Evolutionary conservation across 1,140 invertebrate genomes (phyloP).

Genomic region (Drosophila varians): DNA sequence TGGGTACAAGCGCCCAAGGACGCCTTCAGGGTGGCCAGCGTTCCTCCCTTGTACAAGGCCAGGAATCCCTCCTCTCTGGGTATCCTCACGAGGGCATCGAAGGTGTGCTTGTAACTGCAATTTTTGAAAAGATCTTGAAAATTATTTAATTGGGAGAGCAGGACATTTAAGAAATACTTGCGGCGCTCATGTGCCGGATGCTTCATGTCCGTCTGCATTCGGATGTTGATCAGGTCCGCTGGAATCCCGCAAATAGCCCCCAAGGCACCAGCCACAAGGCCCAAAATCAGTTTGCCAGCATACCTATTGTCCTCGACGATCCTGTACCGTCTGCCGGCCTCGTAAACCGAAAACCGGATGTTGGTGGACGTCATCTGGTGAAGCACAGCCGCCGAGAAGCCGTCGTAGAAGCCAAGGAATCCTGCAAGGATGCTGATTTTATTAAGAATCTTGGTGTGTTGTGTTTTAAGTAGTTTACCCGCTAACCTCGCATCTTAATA

Average conservation of each 20-base stretch:
- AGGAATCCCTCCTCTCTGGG: constrained; percentile 91
- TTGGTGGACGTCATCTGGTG: constrained; percentile 98
- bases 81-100: constrained; percentile 95
- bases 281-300: constrained; percentile 89
- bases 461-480: neutral
- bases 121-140: too few relatives aligned
- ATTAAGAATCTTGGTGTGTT: neutral
- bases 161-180: constrained; percentile 11
- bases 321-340: constrained; percentile 89
- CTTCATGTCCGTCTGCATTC: constrained; percentile 99
- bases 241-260: constrained; percentile 89
- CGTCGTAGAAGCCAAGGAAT: constrained; percentile 96
- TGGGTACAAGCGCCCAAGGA: constrained; percentile 98
- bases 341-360: constrained; percentile 97
- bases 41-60: constrained; percentile 93
- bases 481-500: constrained; percentile 14
- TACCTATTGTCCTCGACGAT: constrained; percentile 83
- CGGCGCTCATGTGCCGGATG: constrained; percentile 84
- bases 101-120: constrained; percentile 97
- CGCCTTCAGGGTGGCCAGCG: constrained; percentile 94
- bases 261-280: constrained; percentile 92
- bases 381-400: constrained; percentile 95
- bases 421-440: constrained; percentile 84
- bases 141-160: neutral
- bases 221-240: constrained; percentile 97